Conservation (phyloP, 2,113 vertebrate species). For the Antechinus stuartii region DNA sequence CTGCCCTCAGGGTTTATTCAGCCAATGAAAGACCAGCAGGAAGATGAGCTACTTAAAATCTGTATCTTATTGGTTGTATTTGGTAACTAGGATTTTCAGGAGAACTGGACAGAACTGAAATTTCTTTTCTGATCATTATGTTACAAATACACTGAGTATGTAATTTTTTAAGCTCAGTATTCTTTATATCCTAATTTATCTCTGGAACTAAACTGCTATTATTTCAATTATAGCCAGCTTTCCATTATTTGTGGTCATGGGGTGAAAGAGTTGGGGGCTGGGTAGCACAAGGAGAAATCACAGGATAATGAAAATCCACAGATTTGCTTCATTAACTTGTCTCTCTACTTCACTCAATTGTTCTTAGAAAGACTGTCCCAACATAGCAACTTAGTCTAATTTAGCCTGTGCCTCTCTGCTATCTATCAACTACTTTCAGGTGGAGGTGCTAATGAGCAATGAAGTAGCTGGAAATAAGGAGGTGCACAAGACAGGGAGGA, state of each 20-base stretch:
- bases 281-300: neutral
- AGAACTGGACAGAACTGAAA: neutral
- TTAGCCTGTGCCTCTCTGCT: neutral
- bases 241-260: constrained; percentile 10
- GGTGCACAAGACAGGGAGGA: neutral
- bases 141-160: neutral
- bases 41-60: neutral
- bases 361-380: neutral
- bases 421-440: neutral
- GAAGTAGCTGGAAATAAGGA: neutral
- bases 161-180: neutral
- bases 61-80: neutral
- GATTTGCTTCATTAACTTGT: constrained; percentile 8
- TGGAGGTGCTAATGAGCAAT: neutral
- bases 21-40: neutral
- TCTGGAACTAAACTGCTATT: constrained; percentile 9
- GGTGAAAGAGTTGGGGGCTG: neutral
- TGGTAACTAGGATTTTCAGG: neutral
- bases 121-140: neutral
- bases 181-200: neutral
- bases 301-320: neutral
- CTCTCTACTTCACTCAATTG: constrained; percentile 9
- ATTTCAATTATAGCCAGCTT: neutral
- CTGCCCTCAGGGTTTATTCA: neutral
- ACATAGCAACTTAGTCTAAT: neutral